These are phyloP conservation scores for Aphyosemion australe DNA, from an alignment of 2,113 vertebrate species.

Conservation along the genomic window DNA sequence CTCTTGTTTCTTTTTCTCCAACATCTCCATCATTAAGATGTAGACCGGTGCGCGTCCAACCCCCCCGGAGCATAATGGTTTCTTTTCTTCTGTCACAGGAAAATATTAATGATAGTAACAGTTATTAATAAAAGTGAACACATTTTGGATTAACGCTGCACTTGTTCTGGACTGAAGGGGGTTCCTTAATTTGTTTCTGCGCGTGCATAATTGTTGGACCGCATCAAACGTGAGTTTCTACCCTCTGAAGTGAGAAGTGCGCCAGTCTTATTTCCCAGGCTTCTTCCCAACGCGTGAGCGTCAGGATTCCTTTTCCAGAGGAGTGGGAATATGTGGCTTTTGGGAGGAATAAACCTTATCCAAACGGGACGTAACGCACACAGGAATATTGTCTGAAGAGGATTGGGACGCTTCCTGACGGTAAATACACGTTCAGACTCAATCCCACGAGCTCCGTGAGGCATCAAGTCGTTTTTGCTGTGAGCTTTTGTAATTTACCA, in stretches of 20 bases:
- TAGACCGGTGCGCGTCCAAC: constrained; percentile 60
- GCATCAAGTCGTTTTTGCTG: neutral
- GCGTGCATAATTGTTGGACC: constrained; percentile 81
- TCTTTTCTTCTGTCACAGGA: constrained; percentile 77
- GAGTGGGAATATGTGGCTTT: constrained; percentile 42
- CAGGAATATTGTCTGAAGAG: constrained; percentile 63
- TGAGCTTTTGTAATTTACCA: constrained; percentile 23
- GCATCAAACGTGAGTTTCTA: constrained; percentile 74
- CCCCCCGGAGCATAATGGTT: constrained; percentile 75
- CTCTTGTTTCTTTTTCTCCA: constrained; percentile 55
- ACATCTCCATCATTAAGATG: constrained; percentile 70
- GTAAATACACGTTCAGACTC: constrained; percentile 66
- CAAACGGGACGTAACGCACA: constrained; percentile 62
- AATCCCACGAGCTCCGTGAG: constrained; percentile 22
- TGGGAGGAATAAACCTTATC: constrained; percentile 61
- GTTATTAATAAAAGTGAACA: constrained; percentile 23
- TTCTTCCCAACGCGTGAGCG: constrained; percentile 47
- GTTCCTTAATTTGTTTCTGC: constrained; percentile 72
- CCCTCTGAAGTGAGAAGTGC: constrained; percentile 65
- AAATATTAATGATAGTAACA: constrained; percentile 32
- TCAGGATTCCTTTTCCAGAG: constrained; percentile 23
- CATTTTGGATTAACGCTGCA: neutral
- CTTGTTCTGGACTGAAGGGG: constrained; percentile 77
- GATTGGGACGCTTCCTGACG: constrained; percentile 54
- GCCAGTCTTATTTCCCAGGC: constrained; percentile 50